Evolutionary conservation across 2,888 invertebrate genomes (phyloP).

Genomic region (Baccha elongata): DNA sequence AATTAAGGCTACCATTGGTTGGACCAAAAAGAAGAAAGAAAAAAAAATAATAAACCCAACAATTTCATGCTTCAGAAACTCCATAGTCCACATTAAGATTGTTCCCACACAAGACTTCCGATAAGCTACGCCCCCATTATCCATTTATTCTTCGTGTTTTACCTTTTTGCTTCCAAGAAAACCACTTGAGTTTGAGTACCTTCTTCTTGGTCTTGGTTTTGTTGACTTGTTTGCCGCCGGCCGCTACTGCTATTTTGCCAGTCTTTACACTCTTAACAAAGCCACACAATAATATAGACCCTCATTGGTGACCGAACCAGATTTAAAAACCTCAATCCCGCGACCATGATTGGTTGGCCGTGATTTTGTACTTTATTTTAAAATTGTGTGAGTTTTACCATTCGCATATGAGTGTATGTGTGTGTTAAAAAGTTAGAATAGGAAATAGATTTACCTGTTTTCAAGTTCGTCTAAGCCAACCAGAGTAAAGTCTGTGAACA

Average conservation of each 20-base stretch:
- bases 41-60: conserved; percentile 23
- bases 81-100: conserved; percentile 58
- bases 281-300: conserved; percentile 64
- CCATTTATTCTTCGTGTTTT: conserved; percentile 40
- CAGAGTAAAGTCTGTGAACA: conserved; percentile 11
- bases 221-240: conserved; percentile 11
- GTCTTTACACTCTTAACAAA: conserved; percentile 43
- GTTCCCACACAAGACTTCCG: conserved; percentile 52
- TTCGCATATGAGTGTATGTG: conserved; percentile 1
- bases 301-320: conserved; percentile 74
- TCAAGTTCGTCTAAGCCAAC: conserved; percentile 61
- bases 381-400: background rate
- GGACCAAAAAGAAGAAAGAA: background rate
- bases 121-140: conserved; percentile 68
- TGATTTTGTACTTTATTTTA: conserved; percentile 56
- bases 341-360: conserved; percentile 72
- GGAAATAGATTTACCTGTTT: conserved; percentile 70
- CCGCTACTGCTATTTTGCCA: too few species aligned
- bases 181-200: conserved; percentile 13
- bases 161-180: conserved; percentile 45
- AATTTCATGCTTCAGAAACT: conserved; percentile 64
- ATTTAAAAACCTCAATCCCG: conserved; percentile 62
- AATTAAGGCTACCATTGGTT: conserved; percentile 29
- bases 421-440: conserved; percentile 42
- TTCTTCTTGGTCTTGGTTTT: conserved; percentile 28